Evolutionary conservation across 2,888 invertebrate genomes (phyloP).

Genomic region (Phanerotoma sp.): DNA sequence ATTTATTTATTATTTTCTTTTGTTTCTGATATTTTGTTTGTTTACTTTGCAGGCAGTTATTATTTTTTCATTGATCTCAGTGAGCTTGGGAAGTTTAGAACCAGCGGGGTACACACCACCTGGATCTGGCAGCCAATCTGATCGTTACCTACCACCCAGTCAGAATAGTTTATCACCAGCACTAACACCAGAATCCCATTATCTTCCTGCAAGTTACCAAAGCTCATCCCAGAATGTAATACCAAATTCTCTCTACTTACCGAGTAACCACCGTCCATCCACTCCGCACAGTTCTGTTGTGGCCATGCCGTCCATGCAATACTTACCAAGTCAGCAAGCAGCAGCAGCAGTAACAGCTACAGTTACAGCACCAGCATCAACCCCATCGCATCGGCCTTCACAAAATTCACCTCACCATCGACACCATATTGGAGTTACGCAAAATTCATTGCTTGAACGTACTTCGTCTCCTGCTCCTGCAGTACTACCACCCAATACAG

Average conservation of each 20-base stretch:
- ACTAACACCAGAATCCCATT: slow-evolving; percentile 25
- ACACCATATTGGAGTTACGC: too few species aligned
- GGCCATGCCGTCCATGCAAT: slow-evolving; percentile 28
- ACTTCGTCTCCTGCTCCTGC: neutral
- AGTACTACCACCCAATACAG: neutral
- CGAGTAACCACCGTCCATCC: slow-evolving; percentile 8
- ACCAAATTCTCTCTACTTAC: slow-evolving; percentile 25
- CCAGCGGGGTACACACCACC: slow-evolving; percentile 44
- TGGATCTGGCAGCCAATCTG: slow-evolving; percentile 26
- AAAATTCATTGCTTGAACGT: neutral
- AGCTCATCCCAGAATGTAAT: slow-evolving; percentile 21
- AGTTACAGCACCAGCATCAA: neutral
- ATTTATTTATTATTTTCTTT: too few species aligned
- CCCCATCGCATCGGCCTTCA: neutral
- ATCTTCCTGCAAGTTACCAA: slow-evolving; percentile 28
- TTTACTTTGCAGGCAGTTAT: slow-evolving; percentile 32
- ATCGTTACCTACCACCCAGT: slow-evolving; percentile 30
- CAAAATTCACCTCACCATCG: too few species aligned
- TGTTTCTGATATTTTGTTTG: too few species aligned
- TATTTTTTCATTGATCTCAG: slow-evolving; percentile 28
- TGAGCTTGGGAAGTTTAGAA: slow-evolving; percentile 42
- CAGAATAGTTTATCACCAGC: slow-evolving; percentile 12
- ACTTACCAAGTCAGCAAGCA: slow-evolving; percentile 27
- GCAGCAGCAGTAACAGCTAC: neutral
- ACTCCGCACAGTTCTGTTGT: slow-evolving; percentile 8